Evolutionary conservation across 2,888 invertebrate species (phyloP), one percentile per base, ranked within the genome.

Genomic region (Neelides folsomi): DNA sequence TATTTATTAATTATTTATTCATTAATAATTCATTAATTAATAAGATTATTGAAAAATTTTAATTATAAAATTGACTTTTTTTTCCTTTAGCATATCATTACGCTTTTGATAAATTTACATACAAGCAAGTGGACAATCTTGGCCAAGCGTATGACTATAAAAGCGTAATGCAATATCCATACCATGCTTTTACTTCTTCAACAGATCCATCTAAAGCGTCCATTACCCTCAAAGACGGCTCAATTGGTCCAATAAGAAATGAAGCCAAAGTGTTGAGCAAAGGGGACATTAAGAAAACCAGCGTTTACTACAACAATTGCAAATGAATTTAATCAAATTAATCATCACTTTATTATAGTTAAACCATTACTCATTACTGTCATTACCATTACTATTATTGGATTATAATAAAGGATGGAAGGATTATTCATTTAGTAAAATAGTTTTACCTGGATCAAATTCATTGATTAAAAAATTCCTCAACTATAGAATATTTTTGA

Each of bases 121-220:
- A 36, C 13, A 18, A 37, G 46, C 2, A 48, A 27, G 7, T 27
- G 27, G 7, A 27, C 34, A 45, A 15, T 6, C 19, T 20, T 10
- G 45, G 45, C 8, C 40, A 16, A 20, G 35, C 52, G 13, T 52
- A 52, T 18, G 52, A 52, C 18, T 52, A 52, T 16, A 37, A 27
- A 19, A 48, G 48, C 12, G 46, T 48, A 12, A 52, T 52, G 52
- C 52, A 52, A 12, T 52, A 52, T n/a, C 52, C 52, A 2, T 46
- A 48, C 19, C 38, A 52, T 34, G 46, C 52, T 1, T 52, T 48
- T 44, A 36, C 52, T 7, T 27, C 27, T 27, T 27, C 27, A 7
- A 27, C 4, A 5, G 16, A 19, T 2, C 35, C 42, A 8, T 34
- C 35, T 42, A 36, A 20, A 44, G 43, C 49, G 10, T 35, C 43